Conservation (phyloP, 2,113 vertebrate species). For the Nasalis larvatus region DNA sequence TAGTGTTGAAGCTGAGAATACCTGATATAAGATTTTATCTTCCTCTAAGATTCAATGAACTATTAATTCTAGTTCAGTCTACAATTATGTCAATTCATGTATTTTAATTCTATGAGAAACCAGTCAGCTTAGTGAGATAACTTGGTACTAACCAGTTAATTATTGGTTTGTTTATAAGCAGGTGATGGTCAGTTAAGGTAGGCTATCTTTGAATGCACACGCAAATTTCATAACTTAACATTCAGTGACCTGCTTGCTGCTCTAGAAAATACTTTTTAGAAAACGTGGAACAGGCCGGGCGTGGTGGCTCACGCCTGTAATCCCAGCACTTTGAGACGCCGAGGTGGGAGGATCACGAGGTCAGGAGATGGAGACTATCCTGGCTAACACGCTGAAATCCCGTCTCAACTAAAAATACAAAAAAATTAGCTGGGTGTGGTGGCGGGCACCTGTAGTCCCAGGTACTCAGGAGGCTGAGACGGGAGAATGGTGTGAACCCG, state of each 20-base stretch:
- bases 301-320: too few relatives aligned
- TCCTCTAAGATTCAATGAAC: neutral
- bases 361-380: too few relatives aligned
- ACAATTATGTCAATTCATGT: neutral
- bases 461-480: too few relatives aligned
- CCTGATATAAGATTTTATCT: neutral
- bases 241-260: neutral
- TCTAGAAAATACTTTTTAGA: neutral
- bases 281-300: neutral
- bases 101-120: slow-evolving; percentile 30
- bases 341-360: too few relatives aligned
- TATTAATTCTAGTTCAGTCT: neutral
- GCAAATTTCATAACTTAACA: neutral
- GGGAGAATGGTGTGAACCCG: too few relatives aligned
- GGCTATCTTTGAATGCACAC: neutral
- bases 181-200: neutral
- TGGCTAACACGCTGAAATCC: too few relatives aligned
- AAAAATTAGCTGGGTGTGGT: too few relatives aligned
- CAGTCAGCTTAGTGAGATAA: neutral
- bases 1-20: neutral
- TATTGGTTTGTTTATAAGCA: neutral
- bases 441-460: too few relatives aligned
- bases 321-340: too few relatives aligned
- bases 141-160: neutral
- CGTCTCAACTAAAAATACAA: too few relatives aligned